phyloP scores from a whole-genome alignment of 1,140 invertebrate species.

The Phthorimaea operculella region DNA sequence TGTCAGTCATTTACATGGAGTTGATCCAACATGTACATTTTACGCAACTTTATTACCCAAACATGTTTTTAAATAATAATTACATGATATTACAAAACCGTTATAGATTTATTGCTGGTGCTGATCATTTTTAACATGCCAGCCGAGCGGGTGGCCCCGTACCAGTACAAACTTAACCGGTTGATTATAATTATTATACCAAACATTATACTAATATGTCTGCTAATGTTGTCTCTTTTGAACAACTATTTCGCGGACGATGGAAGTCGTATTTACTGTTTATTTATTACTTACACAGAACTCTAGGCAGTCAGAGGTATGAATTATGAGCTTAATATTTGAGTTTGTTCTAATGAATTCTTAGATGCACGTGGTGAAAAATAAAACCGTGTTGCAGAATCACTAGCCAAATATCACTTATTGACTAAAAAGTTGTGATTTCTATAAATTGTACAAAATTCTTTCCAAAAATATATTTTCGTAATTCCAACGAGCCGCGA shows the following conservation, averaged over 20 bases:
- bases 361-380: too few relatives aligned
- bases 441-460: neutral
- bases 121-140: neutral
- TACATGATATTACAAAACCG: neutral
- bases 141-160: neutral
- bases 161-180: neutral
- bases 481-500: slow-evolving; percentile 36
- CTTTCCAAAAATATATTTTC: slow-evolving; percentile 24
- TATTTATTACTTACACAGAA: neutral
- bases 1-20: too few relatives aligned
- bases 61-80: neutral
- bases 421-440: too few relatives aligned
- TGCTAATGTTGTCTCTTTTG: neutral
- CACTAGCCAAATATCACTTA: too few relatives aligned
- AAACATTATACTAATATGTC: neutral
- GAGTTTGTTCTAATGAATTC: too few relatives aligned
- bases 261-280: slow-evolving; percentile 1
- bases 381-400: too few relatives aligned
- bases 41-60: neutral
- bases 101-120: neutral
- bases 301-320: too few relatives aligned
- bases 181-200: neutral
- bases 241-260: neutral
- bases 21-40: too few relatives aligned
- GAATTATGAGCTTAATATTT: too few relatives aligned